Conservation (phyloP, 2,888 invertebrate species). For the Hipparchia semele region DNA sequence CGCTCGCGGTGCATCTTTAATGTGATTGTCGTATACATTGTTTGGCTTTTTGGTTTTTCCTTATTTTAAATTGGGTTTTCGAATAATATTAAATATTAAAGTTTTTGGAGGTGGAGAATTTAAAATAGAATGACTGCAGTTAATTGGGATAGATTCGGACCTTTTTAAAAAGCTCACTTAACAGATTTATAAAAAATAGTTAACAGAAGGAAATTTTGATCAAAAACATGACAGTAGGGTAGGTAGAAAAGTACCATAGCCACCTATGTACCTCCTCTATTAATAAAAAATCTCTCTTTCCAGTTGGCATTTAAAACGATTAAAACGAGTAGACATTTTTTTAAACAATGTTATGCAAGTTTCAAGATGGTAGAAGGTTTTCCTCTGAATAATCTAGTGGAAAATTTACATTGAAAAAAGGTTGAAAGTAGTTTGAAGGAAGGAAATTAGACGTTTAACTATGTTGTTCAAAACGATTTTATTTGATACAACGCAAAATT, state of each 20-base stretch:
- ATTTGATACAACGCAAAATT: no score
- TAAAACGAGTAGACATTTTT: no score
- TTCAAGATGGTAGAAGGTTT: no score
- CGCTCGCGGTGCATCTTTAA: slow-evolving; percentile 37
- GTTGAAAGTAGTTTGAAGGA: no score
- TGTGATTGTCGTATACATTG: slow-evolving; percentile 40
- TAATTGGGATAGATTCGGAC: not conserved
- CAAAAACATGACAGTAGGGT: not conserved
- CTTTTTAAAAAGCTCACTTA: not conserved
- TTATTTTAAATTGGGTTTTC: slow-evolving; percentile 35
- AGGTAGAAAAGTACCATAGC: not conserved
- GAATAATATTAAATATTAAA: slow-evolving; percentile 22
- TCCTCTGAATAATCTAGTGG: no score
- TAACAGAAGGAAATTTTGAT: not conserved
- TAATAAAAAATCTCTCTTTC: no score
- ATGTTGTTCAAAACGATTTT: no score
- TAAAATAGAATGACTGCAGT: slow-evolving; percentile 14
- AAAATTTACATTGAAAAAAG: no score
- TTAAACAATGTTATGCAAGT: no score
- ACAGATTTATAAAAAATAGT: not conserved
- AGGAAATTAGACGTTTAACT: no score
- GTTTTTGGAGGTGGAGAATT: slow-evolving; percentile 6
- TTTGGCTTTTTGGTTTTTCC: slow-evolving; percentile 49
- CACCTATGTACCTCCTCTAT: no score
- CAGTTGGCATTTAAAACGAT: no score